Percentiles rank a stretch among this genome's conserved stretches.
These are phyloP conservation scores for Leptinotarsa juncta DNA, from an alignment of 2,888 invertebrate species.

Conservation along the genomic window DNA sequence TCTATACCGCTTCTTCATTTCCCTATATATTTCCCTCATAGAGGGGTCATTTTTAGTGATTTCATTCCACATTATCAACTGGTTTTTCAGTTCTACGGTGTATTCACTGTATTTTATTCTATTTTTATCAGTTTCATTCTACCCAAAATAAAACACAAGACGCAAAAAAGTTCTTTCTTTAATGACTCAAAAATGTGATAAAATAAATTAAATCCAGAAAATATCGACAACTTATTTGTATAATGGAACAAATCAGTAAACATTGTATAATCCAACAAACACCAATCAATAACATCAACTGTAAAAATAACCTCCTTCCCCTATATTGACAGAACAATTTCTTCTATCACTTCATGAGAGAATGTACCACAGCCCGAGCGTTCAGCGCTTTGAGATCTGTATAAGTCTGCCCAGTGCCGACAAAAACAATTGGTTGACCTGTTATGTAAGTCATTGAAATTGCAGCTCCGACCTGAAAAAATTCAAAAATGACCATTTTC, in stretches of 20 bases:
- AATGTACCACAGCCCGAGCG: constrained; percentile 94
- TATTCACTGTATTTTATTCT: too few relatives aligned
- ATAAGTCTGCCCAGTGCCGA: constrained; percentile 99
- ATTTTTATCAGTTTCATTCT: neutral
- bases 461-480: constrained; percentile 85
- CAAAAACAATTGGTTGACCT: constrained; percentile 98
- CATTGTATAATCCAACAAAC: constrained; percentile 10
- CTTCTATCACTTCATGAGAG: constrained; percentile 87
- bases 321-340: neutral
- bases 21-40: too few relatives aligned
- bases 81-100: too few relatives aligned
- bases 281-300: constrained; percentile 18
- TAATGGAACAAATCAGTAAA: constrained; percentile 13
- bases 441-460: constrained; percentile 99
- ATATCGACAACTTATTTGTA: constrained; percentile 17
- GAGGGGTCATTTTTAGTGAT: too few relatives aligned
- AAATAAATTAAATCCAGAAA: constrained; percentile 18
- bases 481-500: constrained; percentile 4
- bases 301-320: constrained; percentile 3
- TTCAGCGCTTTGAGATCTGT: constrained; percentile 97
- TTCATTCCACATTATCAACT: too few relatives aligned
- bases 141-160: neutral
- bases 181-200: constrained; percentile 4
- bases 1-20: too few relatives aligned
- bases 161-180: neutral